A percentile compares a stretch with the other conserved stretches of the same genome.
These are phyloP conservation scores for Phocoena sinus DNA, from an alignment of 2,113 vertebrate species.

Conservation along the genomic window DNA sequence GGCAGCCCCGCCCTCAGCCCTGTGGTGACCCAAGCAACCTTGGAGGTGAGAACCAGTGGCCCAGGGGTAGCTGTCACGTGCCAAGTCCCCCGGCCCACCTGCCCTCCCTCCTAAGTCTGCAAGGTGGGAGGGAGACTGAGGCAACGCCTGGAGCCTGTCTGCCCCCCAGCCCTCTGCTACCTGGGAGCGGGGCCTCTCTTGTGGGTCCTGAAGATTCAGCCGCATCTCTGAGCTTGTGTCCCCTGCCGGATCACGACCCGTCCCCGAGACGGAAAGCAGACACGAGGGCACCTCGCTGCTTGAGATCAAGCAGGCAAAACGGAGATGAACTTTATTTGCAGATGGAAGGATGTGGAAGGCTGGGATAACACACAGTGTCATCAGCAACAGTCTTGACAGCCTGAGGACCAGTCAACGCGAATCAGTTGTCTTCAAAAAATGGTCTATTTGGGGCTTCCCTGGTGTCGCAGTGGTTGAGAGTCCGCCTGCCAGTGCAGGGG, in stretches of 20 bases:
- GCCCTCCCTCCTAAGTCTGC: not conserved
- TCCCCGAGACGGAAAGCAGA: not conserved
- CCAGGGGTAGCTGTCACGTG: not conserved
- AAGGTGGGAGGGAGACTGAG: not conserved
- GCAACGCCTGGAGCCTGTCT: not conserved
- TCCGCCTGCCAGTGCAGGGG: too few relatives aligned
- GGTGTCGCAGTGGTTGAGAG: too few relatives aligned
- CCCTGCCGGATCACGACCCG: fast-evolving
- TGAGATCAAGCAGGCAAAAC: not conserved
- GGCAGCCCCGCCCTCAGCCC: too few relatives aligned
- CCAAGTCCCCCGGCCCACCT: too few relatives aligned
- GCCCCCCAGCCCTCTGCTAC: too few relatives aligned
- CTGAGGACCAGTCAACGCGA: not conserved
- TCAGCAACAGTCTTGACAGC: fast-evolving
- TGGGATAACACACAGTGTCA: fast-evolving
- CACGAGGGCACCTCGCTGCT: fast-evolving
- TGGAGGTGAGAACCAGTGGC: not conserved
- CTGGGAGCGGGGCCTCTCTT: not conserved
- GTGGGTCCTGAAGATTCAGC: not conserved
- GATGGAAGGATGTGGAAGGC: not conserved
- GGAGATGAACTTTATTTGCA: not conserved
- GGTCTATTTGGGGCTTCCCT: too few relatives aligned
- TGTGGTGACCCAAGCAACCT: fast-evolving
- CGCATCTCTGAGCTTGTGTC: fast-evolving
- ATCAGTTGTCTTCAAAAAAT: too few relatives aligned